phyloP scores from a whole-genome alignment of 2,888 invertebrate genomes.

The Platycheirus albimanus region DNA sequence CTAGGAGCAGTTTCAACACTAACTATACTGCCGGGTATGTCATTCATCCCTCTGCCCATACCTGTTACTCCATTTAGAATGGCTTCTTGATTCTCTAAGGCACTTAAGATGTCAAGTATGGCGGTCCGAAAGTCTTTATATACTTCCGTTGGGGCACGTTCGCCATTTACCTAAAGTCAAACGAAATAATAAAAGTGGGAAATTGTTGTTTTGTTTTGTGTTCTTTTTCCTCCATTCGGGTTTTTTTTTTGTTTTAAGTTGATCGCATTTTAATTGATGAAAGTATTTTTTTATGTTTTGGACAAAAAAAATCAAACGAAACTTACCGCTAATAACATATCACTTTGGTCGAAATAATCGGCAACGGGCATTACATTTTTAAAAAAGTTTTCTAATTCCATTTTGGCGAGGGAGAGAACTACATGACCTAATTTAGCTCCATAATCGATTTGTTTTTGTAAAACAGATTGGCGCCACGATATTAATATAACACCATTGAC shows the following conservation, averaged over 20 bases:
- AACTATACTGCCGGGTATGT: constrained; percentile 87
- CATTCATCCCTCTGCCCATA: constrained; percentile 84
- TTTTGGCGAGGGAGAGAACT: constrained; percentile 90
- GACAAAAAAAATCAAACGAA: background rate
- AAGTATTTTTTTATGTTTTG: constrained; percentile 3
- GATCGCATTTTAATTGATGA: constrained; percentile 7
- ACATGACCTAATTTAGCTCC: constrained; percentile 93
- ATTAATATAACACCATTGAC: constrained; percentile 93
- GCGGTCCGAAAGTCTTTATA: constrained; percentile 93
- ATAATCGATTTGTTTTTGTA: constrained; percentile 95
- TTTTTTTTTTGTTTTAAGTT: background rate
- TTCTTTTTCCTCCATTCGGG: constrained; percentile 13
- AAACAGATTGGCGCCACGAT: constrained; percentile 92
- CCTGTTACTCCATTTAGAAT: constrained; percentile 86
- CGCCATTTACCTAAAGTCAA: constrained; percentile 89
- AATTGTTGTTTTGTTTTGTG: background rate
- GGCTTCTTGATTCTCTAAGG: constrained; percentile 86
- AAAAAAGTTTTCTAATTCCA: constrained; percentile 95
- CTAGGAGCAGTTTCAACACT: constrained; percentile 85
- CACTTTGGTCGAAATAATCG: constrained; percentile 94
- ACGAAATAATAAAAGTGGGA: background rate
- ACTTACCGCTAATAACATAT: constrained; percentile 88
- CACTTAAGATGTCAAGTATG: constrained; percentile 89
- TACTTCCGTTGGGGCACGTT: constrained; percentile 92
- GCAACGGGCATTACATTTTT: constrained; percentile 95